Percentiles rank a stretch among this genome's conserved stretches.
phyloP scores from a whole-genome alignment of 2,797 vertebrate species.

The Diplodus puntazzo region DNA sequence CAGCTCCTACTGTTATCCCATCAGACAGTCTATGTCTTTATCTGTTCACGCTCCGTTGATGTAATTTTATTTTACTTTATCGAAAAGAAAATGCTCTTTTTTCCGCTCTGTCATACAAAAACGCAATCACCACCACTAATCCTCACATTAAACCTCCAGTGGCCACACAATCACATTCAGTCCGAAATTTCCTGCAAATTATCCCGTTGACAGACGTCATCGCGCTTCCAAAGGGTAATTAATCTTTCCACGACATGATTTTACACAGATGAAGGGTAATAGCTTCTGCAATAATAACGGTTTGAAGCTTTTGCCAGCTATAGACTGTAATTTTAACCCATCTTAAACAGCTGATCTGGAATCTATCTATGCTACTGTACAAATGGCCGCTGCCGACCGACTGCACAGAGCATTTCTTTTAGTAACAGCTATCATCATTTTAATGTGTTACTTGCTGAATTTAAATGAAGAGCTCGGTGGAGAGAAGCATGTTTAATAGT shows the following conservation, averaged over 20 bases:
- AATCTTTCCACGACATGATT: slow-evolving; percentile 65
- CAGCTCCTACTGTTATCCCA: slow-evolving; percentile 20
- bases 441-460: no score
- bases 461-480: slow-evolving; percentile 1
- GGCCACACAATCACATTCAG: slow-evolving; percentile 61
- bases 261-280: slow-evolving; percentile 60
- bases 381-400: slow-evolving; percentile 1
- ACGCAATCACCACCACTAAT: slow-evolving; percentile 62
- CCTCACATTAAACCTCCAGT: slow-evolving; percentile 61
- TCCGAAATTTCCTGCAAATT: slow-evolving; percentile 63
- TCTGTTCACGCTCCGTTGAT: slow-evolving; percentile 19
- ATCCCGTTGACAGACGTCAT: slow-evolving; percentile 75
- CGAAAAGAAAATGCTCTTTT: slow-evolving; percentile 14
- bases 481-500: slow-evolving; percentile 11
- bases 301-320: slow-evolving; percentile 50
- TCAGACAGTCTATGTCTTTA: slow-evolving; percentile 27
- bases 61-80: slow-evolving; percentile 29
- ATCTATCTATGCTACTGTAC: slow-evolving; percentile 1
- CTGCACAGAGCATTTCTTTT: no score
- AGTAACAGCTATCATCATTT: no score
- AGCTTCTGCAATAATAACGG: slow-evolving; percentile 46
- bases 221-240: slow-evolving; percentile 65
- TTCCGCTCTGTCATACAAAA: slow-evolving; percentile 38
- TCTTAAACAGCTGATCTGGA: slow-evolving; percentile 53
- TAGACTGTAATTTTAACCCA: slow-evolving; percentile 40